Percentiles rank a stretch among this genome's conserved stretches.
These are phyloP conservation scores for Caenorhabditis plicata DNA, from an alignment of 2,888 invertebrate genomes.

Conservation along the genomic window DNA sequence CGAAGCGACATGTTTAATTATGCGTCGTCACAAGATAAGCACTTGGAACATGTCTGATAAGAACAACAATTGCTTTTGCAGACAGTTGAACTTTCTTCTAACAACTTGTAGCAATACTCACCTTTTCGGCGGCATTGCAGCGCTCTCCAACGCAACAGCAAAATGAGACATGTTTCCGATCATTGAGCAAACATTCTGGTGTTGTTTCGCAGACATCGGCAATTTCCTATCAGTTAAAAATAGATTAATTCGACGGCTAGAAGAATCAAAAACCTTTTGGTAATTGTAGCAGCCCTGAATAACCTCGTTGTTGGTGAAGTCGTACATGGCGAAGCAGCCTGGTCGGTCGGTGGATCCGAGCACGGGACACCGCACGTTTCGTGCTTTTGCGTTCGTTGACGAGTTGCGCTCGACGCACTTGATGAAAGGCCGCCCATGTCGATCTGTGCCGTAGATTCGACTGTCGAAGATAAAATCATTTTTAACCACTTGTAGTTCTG, in stretches of 20 bases:
- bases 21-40: too few relatives aligned
- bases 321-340: slow-evolving; percentile 2
- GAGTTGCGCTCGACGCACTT: slow-evolving; percentile 5
- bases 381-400: not conserved
- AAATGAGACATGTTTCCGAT: not conserved
- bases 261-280: not conserved
- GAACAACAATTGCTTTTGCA: too few relatives aligned
- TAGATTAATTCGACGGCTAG: not conserved
- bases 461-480: not conserved
- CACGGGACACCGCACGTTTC: slow-evolving; percentile 1
- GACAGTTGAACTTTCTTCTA: too few relatives aligned
- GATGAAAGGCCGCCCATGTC: slow-evolving; percentile 3
- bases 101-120: too few relatives aligned
- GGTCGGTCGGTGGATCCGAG: not conserved
- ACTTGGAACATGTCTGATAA: too few relatives aligned
- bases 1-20: too few relatives aligned
- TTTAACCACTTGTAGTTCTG: not conserved
- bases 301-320: not conserved
- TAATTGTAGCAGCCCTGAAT: slow-evolving; percentile 14
- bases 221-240: not conserved
- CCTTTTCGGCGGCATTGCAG: not conserved
- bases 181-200: not conserved
- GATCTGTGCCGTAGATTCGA: not conserved
- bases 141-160: slow-evolving; percentile 3
- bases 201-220: not conserved